Percentiles rank a stretch among this genome's conserved stretches.
Conservation (phyloP, 2,113 vertebrate species). For the Chaetodon auriga region DNA sequence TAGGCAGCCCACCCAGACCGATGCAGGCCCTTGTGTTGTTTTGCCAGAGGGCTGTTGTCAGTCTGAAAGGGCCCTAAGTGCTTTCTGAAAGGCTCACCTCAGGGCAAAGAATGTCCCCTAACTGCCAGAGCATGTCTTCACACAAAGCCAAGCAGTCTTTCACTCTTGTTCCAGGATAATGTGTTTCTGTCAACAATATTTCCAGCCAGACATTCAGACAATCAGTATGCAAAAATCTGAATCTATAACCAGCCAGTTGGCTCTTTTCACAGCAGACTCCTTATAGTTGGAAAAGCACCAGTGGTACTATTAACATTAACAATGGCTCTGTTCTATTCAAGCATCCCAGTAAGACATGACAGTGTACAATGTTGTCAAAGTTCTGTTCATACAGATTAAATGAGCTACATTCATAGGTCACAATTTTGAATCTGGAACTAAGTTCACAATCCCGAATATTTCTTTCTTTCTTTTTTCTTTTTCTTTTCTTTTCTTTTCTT, state of each 20-base stretch:
- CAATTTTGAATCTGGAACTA: no score
- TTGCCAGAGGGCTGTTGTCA: conserved; percentile 26
- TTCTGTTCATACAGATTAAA: no score
- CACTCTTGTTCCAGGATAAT: not conserved
- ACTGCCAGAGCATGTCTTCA: not conserved
- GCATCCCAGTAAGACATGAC: not conserved
- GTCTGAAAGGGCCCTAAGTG: conserved; percentile 36
- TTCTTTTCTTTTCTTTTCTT: no score
- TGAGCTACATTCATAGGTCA: no score
- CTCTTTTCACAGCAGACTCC: not conserved
- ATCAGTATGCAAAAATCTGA: not conserved
- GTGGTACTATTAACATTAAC: not conserved
- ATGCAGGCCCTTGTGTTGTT: conserved; percentile 22
- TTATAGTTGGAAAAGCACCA: not conserved
- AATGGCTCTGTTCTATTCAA: not conserved
- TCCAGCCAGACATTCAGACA: not conserved
- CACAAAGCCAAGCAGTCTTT: not conserved
- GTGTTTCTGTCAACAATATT: not conserved
- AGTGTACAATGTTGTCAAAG: not conserved
- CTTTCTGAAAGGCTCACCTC: conserved; percentile 41
- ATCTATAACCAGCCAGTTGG: not conserved
- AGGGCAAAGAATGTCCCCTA: conserved; percentile 11
- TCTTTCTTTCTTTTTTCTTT: no score
- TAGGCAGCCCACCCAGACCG: not conserved
- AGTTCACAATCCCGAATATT: no score